A percentile compares a stretch with the other conserved stretches of the same genome.
phyloP scores from a whole-genome alignment of 2,888 invertebrate genomes.

The Sepiola atlantica region DNA sequence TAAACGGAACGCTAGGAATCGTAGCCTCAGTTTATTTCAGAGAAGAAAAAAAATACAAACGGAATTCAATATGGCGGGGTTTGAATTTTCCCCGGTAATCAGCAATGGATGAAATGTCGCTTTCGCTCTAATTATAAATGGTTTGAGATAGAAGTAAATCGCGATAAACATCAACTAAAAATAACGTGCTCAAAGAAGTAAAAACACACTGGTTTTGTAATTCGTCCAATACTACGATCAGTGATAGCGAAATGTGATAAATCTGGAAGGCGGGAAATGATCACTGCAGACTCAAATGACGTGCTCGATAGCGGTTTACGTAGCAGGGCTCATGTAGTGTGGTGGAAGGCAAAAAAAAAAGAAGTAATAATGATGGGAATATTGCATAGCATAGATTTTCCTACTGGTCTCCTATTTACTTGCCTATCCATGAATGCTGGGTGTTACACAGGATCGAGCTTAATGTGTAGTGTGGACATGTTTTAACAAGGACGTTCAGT shows the following conservation, averaged over 20 bases:
- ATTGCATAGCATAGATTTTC: background rate
- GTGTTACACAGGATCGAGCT: no score
- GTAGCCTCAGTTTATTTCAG: no score
- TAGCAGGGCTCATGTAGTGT: background rate
- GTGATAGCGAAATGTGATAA: background rate
- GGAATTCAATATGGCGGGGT: background rate
- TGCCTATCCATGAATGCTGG: no score
- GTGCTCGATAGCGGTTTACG: background rate
- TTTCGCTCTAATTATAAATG: background rate
- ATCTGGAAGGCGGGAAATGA: background rate
- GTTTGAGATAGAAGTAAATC: background rate
- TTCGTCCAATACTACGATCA: background rate
- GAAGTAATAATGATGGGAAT: background rate
- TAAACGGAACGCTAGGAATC: no score
- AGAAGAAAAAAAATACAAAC: background rate
- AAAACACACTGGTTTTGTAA: background rate
- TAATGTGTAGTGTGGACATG: no score
- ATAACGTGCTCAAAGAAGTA: background rate
- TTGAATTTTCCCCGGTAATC: background rate
- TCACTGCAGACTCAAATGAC: background rate
- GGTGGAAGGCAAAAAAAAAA: background rate
- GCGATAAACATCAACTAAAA: background rate
- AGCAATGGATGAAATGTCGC: background rate
- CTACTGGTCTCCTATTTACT: no score
- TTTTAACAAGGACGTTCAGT: no score